Base-by-base conservation (phyloP, 2,797 vertebrate genomes). In the Cyclopterus lumpus region DNA sequence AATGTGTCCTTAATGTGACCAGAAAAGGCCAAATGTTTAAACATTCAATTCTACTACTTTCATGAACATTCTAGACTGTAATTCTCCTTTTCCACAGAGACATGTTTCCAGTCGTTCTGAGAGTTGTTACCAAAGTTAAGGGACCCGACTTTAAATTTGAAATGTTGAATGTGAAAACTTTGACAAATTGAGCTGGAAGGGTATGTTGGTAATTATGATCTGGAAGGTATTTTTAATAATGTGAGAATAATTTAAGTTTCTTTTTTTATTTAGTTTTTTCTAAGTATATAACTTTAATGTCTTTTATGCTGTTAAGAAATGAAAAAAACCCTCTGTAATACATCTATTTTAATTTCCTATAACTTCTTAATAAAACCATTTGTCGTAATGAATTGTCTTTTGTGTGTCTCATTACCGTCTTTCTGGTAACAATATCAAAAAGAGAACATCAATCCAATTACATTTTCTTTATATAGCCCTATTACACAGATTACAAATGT, bases 11-110 rank as follows among this genome's bases (percentile, higher is more conserved):
- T 32, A 46, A 15, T 58, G 34, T 71, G 58, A 28, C 3, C n/a
- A 63, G 36, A 53, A 44, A 15, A 6, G 6, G 53, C 68, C 76
- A 79, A 79, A 71, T 71, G 71, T 82, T 66, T n/a, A n/a, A 65
- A 36, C 18, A 20, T 20, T 46, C 6, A 2, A n/a, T 20, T 46
- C 7, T 20, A 8, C 16, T 16, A 18, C 16, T 46, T 46, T 18
- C 38, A 46, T 18, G 6, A 46, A 46, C 42, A 18, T 18, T 46
- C 6, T 46, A 46, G 38, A 40, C 38, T 46, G 18, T 46, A 14
- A 40, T 46, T n/a, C 18, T 20, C 1, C 44, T 46, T 20, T 7
- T 18, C 44, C 44, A 46, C 6, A 8, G 44, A 20, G 6, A 8
- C 18, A 20, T 20, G 18, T 46, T 46, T 46, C 44, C 16, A 18